Conservation (phyloP, 2,797 vertebrate species). For the Varecia variegata region DNA sequence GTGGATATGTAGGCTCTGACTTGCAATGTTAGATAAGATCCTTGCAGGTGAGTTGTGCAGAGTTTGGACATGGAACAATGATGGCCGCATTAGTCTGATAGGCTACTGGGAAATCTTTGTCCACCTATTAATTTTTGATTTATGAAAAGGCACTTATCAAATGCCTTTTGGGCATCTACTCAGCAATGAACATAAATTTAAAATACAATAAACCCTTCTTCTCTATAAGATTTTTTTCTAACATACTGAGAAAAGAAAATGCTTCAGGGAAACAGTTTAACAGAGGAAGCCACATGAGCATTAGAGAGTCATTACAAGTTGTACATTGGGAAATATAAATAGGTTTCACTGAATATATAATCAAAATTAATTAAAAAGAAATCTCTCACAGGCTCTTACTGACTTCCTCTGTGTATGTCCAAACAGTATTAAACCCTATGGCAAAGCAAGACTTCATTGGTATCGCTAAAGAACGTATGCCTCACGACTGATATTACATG, state of each 20-base stretch:
- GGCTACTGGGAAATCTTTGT: neutral
- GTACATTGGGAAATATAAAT: conserved; percentile 65
- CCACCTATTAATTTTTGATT: conserved; percentile 16
- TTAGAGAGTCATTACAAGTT: conserved; percentile 60
- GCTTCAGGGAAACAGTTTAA: conserved; percentile 59
- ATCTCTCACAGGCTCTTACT: neutral
- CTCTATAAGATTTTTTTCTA: neutral
- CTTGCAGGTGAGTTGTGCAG: neutral
- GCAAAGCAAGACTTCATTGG: neutral
- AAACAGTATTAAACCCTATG: neutral
- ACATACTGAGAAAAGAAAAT: conserved; percentile 57
- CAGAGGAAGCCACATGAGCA: conserved; percentile 42
- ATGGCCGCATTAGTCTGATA: neutral
- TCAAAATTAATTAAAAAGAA: conserved; percentile 75
- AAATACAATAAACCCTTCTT: conserved; percentile 57
- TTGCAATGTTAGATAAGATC: neutral
- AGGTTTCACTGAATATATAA: conserved; percentile 57
- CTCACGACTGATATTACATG: fast-evolving
- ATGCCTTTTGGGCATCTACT: conserved; percentile 35
- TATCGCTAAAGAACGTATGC: neutral
- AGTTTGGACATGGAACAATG: fast-evolving
- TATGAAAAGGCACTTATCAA: conserved; percentile 38
- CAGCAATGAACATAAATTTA: conserved; percentile 59
- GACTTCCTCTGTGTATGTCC: neutral
- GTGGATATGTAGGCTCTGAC: no score